Conservation (phyloP, 1,140 invertebrate species). For the Halictus rubicundus region DNA sequence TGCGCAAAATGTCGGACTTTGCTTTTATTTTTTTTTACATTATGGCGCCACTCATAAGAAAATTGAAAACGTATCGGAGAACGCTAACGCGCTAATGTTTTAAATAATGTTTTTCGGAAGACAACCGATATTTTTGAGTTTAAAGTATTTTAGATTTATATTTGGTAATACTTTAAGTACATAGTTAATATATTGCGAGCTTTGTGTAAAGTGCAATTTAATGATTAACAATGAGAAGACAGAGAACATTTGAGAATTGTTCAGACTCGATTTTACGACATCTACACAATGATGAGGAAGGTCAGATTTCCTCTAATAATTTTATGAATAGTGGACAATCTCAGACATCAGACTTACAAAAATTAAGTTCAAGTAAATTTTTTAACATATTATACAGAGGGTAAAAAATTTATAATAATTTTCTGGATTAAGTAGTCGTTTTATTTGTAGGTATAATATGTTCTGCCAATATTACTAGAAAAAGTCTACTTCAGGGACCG, state of each 20-base stretch:
- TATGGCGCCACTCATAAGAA: background rate
- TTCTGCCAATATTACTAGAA: constrained; percentile 41
- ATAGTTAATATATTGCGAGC: too few species aligned
- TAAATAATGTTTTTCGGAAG: too few species aligned
- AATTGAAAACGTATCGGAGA: too few species aligned
- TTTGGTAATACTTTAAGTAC: too few species aligned
- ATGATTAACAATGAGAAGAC: background rate
- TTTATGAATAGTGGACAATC: background rate
- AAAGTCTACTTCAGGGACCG: background rate
- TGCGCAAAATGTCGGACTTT: too few species aligned
- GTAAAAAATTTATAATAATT: background rate
- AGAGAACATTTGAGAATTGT: background rate
- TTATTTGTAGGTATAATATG: constrained; percentile 46
- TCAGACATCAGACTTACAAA: constrained; percentile 7
- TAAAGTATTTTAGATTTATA: too few species aligned
- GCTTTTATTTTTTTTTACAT: too few species aligned
- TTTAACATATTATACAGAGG: background rate
- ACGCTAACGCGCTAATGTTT: too few species aligned
- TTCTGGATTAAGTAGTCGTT: background rate
- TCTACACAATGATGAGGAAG: background rate
- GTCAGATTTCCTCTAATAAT: too few species aligned
- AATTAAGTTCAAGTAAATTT: constrained; percentile 30
- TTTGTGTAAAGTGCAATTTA: background rate
- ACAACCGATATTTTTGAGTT: too few species aligned
- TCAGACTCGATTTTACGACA: background rate